A percentile compares a stretch with the other conserved stretches of the same genome.
These are phyloP conservation scores for Paracanthobrama guichenoti DNA, from an alignment of 2,113 vertebrate species.

Conservation along the genomic window DNA sequence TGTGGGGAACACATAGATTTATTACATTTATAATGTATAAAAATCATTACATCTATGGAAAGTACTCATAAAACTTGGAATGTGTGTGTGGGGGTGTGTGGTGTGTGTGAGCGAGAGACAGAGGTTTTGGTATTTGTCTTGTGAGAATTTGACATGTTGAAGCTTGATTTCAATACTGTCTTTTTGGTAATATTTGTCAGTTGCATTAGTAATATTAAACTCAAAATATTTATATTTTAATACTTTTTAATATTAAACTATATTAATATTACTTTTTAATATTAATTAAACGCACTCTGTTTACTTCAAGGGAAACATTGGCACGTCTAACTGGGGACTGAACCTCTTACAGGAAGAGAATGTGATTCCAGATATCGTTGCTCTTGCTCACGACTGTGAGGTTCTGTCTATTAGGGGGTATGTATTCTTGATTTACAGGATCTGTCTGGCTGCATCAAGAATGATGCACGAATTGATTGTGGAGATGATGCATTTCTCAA, in stretches of 20 bases:
- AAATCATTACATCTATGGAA: too few relatives aligned
- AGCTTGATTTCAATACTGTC: not conserved
- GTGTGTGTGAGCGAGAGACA: too few relatives aligned
- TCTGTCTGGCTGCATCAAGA: not conserved
- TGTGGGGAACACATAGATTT: too few relatives aligned
- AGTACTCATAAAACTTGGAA: too few relatives aligned
- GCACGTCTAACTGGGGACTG: conserved; percentile 97
- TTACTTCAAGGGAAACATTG: conserved; percentile 89
- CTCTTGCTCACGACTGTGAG: conserved; percentile 92
- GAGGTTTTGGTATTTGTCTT: not conserved
- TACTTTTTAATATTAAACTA: too few relatives aligned
- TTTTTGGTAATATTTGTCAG: not conserved
- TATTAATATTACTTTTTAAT: too few relatives aligned
- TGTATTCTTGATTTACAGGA: conserved; percentile 47
- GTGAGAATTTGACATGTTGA: not conserved
- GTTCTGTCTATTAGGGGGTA: conserved; percentile 95
- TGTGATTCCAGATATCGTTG: conserved; percentile 92
- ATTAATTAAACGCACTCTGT: not conserved
- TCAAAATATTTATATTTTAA: too few relatives aligned
- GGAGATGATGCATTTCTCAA: not conserved
- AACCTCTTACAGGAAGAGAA: conserved; percentile 98
- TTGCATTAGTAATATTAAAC: not conserved
- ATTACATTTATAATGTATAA: too few relatives aligned
- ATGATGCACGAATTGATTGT: not conserved
- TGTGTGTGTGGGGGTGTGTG: not conserved